Base-by-base conservation (phyloP, 1,140 invertebrate genomes). In the Conus betulinus region DNA sequence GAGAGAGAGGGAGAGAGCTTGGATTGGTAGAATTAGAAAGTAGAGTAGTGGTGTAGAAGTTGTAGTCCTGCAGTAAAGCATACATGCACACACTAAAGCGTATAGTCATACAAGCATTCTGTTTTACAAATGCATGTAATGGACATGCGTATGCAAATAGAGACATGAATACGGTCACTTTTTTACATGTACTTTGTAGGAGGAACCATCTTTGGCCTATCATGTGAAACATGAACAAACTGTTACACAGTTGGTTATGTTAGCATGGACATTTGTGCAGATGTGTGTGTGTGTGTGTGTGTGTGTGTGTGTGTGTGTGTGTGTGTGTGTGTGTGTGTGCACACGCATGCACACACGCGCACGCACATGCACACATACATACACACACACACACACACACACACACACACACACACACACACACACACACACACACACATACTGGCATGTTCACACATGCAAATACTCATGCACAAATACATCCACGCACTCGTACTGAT, bases 351-450 rank as follows among this genome's bases (percentile, higher is more conserved):
- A 23, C n/a, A 57, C 39, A 53, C 17, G 52, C 81, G 5, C 79
- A 39, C 25, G 13, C 79, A 51, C 79, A 82, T 8, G 51, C 17
- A 25, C 39, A 27, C 5, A 27, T 51, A 82, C 25, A 82, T 0
- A 82, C 7, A 7, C 23, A 51, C 51, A 82, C 20, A 51, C 20
- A 11, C 25, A 82, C 27, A 51, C 53, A 82, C 0, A 82, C 53
- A 39, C 83, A 67, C 83, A 15, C 63, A 39, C 63, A 84, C n/a
- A 63, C 39, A 84, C 63, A 84, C 1, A 25, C 67, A 15, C 55
- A 84, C 67, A 57, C 83, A 67, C 55, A 63, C 13, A 85, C 39
- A n/a, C 60, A 63, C 84, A 85, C 60, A 85, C 63, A 71, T 63
- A 85, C 23, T 57, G 3, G 39, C 25, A 78, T 25, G 7, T 25